phyloP scores from a whole-genome alignment of 2,888 invertebrate genomes.

The Xanthostigma xanthostigma region DNA sequence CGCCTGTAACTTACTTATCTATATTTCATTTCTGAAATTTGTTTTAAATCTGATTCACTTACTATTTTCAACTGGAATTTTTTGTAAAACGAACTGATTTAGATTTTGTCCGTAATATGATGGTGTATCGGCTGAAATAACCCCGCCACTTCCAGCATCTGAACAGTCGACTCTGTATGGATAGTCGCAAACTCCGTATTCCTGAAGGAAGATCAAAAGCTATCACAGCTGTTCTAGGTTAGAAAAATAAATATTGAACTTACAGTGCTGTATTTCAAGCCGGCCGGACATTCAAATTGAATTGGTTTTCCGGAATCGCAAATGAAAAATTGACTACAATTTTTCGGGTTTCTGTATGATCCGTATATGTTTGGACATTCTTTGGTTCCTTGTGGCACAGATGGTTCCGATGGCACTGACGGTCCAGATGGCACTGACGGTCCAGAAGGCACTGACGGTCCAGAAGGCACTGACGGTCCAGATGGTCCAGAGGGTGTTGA shows the following conservation, averaged over 20 bases:
- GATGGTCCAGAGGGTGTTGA: slow-evolving; percentile 7
- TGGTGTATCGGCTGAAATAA: slow-evolving; percentile 12
- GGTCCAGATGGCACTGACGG: background rate
- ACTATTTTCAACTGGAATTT: too few species aligned
- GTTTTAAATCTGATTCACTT: too few species aligned
- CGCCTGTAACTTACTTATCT: too few species aligned
- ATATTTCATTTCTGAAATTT: too few species aligned
- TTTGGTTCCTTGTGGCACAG: slow-evolving; percentile 19
- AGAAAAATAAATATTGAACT: slow-evolving; percentile 15
- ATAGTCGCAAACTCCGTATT: slow-evolving; percentile 48
- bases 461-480: background rate
- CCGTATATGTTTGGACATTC: slow-evolving; percentile 42
- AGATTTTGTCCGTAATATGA: slow-evolving; percentile 11
- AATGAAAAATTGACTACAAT: slow-evolving; percentile 51
- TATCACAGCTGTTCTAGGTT: slow-evolving; percentile 6
- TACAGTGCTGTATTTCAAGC: slow-evolving; percentile 45
- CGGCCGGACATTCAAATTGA: slow-evolving; percentile 46
- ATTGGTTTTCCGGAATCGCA: slow-evolving; percentile 42
- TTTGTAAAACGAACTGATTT: too few species aligned
- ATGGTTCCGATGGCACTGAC: slow-evolving; percentile 17
- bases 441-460: background rate
- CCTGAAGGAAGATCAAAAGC: slow-evolving; percentile 27
- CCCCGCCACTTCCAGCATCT: slow-evolving; percentile 9
- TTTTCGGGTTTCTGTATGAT: slow-evolving; percentile 40
- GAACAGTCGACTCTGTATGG: slow-evolving; percentile 41